These are phyloP conservation scores for Synergus laeviventris DNA, from an alignment of 2,888 invertebrate genomes.

Conservation along the genomic window DNA sequence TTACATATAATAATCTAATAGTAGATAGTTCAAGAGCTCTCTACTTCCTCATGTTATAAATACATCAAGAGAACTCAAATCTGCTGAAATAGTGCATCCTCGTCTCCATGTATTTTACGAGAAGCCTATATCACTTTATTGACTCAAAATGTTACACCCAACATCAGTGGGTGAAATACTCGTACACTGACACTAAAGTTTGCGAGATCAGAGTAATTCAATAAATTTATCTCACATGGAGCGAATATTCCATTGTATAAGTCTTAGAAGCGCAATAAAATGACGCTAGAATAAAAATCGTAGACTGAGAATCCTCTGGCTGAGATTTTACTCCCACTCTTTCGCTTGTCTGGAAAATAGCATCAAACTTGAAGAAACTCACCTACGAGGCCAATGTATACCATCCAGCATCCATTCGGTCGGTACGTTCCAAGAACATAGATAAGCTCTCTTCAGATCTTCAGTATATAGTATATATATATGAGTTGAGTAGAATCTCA, in stretches of 20 bases:
- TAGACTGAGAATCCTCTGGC: not conserved
- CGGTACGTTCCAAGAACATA: slow-evolving; percentile 30
- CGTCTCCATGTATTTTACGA: not conserved
- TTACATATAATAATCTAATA: too few relatives aligned
- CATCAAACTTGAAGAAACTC: slow-evolving; percentile 24
- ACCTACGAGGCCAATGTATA: slow-evolving; percentile 16
- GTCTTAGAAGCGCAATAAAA: slow-evolving; percentile 1
- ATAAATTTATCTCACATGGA: slow-evolving; percentile 18
- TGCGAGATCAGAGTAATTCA: not conserved
- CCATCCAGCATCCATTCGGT: slow-evolving; percentile 1
- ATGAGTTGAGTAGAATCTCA: slow-evolving; percentile 46
- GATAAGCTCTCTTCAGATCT: slow-evolving; percentile 30
- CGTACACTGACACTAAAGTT: slow-evolving; percentile 2
- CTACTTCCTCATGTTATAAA: too few relatives aligned
- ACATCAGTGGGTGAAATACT: not conserved
- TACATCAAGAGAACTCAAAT: too few relatives aligned
- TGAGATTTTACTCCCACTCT: not conserved
- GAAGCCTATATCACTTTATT: not conserved
- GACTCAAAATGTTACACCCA: not conserved
- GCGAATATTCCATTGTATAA: slow-evolving; percentile 17
- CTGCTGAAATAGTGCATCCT: too few relatives aligned
- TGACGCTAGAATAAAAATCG: slow-evolving; percentile 23
- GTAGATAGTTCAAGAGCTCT: too few relatives aligned
- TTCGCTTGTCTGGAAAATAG: not conserved
- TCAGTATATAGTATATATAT: not conserved